Conservation (phyloP, 1,140 invertebrate genomes). For the Neotoxoptera formosana region DNA sequence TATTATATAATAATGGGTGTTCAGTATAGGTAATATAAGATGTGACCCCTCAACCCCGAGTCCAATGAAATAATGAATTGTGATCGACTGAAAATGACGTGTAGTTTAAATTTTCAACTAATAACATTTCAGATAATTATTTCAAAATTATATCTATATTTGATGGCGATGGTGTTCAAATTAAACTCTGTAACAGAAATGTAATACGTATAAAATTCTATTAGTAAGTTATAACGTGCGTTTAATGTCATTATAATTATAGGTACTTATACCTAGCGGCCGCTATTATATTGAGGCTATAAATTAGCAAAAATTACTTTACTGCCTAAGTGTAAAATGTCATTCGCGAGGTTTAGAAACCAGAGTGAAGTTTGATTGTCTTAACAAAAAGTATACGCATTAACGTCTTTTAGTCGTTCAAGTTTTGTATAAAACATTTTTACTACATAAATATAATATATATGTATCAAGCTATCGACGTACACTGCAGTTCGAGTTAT, state of each 20-base stretch:
- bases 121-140: neutral
- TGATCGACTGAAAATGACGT: neutral
- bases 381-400: neutral
- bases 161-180: no score
- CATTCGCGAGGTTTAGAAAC: neutral
- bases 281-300: neutral
- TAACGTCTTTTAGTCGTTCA: no score
- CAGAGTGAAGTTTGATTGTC: neutral
- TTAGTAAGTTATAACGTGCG: neutral
- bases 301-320: neutral
- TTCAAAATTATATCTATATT: no score
- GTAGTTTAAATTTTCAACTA: neutral
- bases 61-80: neutral
- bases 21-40: neutral
- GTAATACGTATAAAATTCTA: neutral
- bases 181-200: neutral
- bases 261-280: no score
- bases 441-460: neutral
- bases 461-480: neutral
- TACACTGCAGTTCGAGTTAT: neutral
- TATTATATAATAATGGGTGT: neutral
- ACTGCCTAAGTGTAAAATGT: neutral
- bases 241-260: neutral
- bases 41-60: neutral
- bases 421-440: neutral